Conservation (phyloP, 2,888 invertebrate species). For the Pseudolycoriella hygida region DNA sequence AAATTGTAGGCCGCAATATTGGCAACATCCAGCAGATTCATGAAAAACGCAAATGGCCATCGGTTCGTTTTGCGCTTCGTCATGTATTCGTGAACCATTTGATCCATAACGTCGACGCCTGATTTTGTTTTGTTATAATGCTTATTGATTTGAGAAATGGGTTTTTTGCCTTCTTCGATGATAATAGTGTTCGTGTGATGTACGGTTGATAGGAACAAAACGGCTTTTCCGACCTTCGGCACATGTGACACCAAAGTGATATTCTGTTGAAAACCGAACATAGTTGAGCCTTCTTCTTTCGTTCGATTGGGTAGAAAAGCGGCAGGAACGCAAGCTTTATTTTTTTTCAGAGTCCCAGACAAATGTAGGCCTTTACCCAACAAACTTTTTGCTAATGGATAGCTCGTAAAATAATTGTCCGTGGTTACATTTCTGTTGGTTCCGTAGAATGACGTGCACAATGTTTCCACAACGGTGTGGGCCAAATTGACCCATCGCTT, state of each 20-base stretch:
- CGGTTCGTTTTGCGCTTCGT: too few relatives aligned
- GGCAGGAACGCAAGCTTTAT: not conserved
- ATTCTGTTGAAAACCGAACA: not conserved
- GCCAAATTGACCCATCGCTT: conserved; percentile 10
- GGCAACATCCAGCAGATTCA: too few relatives aligned
- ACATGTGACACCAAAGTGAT: not conserved
- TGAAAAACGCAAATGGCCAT: too few relatives aligned
- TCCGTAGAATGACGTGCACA: not conserved
- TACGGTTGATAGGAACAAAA: not conserved
- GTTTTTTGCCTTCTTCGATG: too few relatives aligned
- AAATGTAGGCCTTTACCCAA: not conserved
- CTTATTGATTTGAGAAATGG: too few relatives aligned
- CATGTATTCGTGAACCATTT: too few relatives aligned
- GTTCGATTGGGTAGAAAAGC: not conserved
- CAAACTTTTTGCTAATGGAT: not conserved
- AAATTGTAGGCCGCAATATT: too few relatives aligned
- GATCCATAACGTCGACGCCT: too few relatives aligned
- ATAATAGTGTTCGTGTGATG: too few relatives aligned
- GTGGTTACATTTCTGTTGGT: not conserved
- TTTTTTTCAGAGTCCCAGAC: not conserved
- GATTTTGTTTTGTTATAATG: too few relatives aligned
- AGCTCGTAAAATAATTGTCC: not conserved
- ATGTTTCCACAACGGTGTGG: conserved; percentile 8
- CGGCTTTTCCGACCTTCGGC: not conserved
- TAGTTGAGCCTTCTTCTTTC: not conserved